Evolutionary conservation across 1,140 invertebrate species (phyloP).

Genomic region (Stegodyphus mimosarum): DNA sequence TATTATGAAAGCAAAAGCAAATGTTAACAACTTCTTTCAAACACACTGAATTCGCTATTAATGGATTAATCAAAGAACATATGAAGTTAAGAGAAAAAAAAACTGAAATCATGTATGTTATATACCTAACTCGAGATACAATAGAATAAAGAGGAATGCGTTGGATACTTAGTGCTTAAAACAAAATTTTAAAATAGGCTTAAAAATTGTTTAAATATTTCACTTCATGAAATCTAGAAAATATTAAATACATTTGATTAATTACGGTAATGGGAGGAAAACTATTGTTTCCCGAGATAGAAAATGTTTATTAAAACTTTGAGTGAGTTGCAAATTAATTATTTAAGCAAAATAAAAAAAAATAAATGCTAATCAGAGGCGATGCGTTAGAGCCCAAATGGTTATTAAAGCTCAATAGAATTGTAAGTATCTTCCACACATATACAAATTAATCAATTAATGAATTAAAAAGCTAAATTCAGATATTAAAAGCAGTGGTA

Average conservation of each 20-base stretch:
- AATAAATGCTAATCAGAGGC: neutral
- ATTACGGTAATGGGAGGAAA: too few species aligned
- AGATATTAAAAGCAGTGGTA: slow-evolving; percentile 26
- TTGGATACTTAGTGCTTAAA: too few species aligned
- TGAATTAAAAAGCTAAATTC: neutral
- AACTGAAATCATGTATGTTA: too few species aligned
- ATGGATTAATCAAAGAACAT: neutral
- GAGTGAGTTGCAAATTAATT: neutral
- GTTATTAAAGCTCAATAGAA: slow-evolving; percentile 30
- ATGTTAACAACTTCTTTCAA: neutral
- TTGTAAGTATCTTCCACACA: neutral
- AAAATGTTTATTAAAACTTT: neutral
- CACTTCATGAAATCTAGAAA: too few species aligned
- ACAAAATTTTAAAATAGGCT: too few species aligned
- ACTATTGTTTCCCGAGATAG: neutral
- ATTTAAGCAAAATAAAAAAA: neutral
- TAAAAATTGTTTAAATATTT: too few species aligned
- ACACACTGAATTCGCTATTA: neutral
- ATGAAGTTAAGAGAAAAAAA: too few species aligned
- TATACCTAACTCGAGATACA: too few species aligned
- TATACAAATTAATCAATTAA: slow-evolving; percentile 12
- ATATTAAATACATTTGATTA: too few species aligned
- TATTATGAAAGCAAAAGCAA: neutral
- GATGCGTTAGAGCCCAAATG: slow-evolving; percentile 25
- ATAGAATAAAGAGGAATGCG: too few species aligned